A percentile compares a stretch with the other conserved stretches of the same genome.
Evolutionary conservation across 2,888 invertebrate species (phyloP).

Genomic region (Brachypterus glaber): DNA sequence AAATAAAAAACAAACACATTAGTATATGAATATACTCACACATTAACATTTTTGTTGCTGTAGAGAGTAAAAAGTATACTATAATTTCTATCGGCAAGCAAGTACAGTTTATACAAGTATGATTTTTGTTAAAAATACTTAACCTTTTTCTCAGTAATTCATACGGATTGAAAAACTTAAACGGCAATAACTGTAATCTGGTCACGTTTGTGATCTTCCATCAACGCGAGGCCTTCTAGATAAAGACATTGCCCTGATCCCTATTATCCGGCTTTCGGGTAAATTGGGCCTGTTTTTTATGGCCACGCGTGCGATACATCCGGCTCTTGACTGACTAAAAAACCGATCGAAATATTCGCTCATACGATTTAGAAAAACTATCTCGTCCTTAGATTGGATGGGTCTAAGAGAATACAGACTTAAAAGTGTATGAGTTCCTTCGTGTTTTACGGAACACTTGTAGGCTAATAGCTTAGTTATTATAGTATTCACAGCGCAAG

Average conservation of each 20-base stretch:
- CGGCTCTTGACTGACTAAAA: too few relatives aligned
- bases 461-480: too few relatives aligned
- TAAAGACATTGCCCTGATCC: slow-evolving; percentile 34
- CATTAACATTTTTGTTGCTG: too few relatives aligned
- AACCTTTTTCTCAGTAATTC: too few relatives aligned
- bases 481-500: too few relatives aligned
- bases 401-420: too few relatives aligned
- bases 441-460: background rate
- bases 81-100: too few relatives aligned
- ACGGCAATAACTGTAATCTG: slow-evolving; percentile 26
- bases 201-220: slow-evolving; percentile 34
- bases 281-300: slow-evolving; percentile 29
- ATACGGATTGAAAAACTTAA: slow-evolving; percentile 9
- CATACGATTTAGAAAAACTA: slow-evolving; percentile 1
- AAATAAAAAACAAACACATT: too few relatives aligned
- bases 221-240: slow-evolving; percentile 26
- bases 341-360: background rate
- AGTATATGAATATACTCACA: too few relatives aligned
- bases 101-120: too few relatives aligned
- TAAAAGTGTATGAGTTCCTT: background rate
- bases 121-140: too few relatives aligned
- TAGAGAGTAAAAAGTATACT: too few relatives aligned
- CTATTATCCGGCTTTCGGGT: slow-evolving; percentile 31
- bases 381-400: background rate
- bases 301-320: background rate